Percentiles rank a stretch among this genome's conserved stretches.
These are phyloP conservation scores for Rissa tridactyla DNA, from an alignment of 2,113 vertebrate species.

Conservation along the genomic window DNA sequence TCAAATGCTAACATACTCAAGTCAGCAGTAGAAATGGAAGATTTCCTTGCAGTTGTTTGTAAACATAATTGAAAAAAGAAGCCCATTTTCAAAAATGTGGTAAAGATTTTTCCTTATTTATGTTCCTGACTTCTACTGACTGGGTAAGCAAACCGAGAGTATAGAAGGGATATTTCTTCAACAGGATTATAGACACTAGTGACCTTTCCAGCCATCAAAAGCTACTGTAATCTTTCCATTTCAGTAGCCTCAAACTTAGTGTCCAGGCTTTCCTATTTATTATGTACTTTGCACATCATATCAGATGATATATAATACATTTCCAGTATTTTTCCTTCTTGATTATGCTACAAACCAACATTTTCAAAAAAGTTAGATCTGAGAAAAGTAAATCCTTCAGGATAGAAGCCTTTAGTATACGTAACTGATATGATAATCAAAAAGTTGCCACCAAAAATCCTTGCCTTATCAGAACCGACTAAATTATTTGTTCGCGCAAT, in stretches of 20 bases:
- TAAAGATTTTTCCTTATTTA: neutral
- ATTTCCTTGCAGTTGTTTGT: neutral
- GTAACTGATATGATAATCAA: neutral
- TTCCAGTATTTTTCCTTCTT: neutral
- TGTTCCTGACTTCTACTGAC: neutral
- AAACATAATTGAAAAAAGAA: neutral
- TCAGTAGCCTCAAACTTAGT: neutral
- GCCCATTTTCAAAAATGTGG: neutral
- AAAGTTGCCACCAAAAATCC: neutral
- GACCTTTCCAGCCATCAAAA: neutral
- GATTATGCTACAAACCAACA: neutral
- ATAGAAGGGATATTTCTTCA: neutral
- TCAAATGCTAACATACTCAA: neutral
- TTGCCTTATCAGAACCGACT: neutral
- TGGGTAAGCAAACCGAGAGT: neutral
- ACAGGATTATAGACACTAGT: neutral
- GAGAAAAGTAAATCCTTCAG: neutral
- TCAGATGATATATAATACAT: fast-evolving
- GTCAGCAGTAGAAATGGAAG: neutral
- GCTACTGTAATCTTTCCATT: neutral
- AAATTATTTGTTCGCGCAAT: neutral
- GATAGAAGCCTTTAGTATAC: neutral
- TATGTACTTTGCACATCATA: neutral
- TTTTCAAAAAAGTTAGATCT: neutral
- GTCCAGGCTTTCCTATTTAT: neutral